Evolutionary conservation across 2,797 vertebrate genomes (phyloP), one percentile per base, ranked within the genome.

Genomic region (Cheirogaleus major): DNA sequence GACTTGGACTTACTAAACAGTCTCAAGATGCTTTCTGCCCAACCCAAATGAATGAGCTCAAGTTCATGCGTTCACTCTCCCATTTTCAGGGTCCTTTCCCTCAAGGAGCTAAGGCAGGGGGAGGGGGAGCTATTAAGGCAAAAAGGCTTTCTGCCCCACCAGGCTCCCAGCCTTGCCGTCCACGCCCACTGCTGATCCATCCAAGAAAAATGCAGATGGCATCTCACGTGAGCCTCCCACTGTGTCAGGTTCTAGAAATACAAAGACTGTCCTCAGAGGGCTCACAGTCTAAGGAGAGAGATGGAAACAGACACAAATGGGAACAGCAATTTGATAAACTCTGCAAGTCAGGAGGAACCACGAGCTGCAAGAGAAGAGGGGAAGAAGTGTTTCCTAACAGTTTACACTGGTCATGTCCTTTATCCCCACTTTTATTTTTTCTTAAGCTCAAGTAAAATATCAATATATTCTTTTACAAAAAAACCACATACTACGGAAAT

Each of bases 341-440:
- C 18, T 10, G 2, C 5, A 9, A n/a, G 8, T 11, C 6, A 50
- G 30, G 13, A 14, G 17, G 69, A 30, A 65, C 18, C 52, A 30
- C 15, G 4, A 69, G 35, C 38, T 7, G 8, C 8, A 32, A 78
- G 12, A 72, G 57, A 72, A 30, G 17, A 17, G 15, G 65, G n/a
- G 23, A 30, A n/a, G 52, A 61, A 7, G 7, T 25, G 52, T 27
- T 63, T 48, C 30, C 43, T 35, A 20, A 7, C 22, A 2, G 6
- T 22, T 57, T 10, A n/a, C 9, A 23, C 1, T 3, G 25, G 1
- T n/a, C 12, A 15, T 0, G 0, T 30, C 41, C n/a, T 61, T 65
- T 38, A 65, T 25, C 4, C 22, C 35, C 11, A 63, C 25, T 69
- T 80, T 67, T 61, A 23, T 12, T 45, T 80, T 59, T 82, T 82